Evolutionary conservation across 2,888 invertebrate genomes (phyloP), one percentile per base, ranked within the genome.

Genomic region (Desoria tigrina): DNA sequence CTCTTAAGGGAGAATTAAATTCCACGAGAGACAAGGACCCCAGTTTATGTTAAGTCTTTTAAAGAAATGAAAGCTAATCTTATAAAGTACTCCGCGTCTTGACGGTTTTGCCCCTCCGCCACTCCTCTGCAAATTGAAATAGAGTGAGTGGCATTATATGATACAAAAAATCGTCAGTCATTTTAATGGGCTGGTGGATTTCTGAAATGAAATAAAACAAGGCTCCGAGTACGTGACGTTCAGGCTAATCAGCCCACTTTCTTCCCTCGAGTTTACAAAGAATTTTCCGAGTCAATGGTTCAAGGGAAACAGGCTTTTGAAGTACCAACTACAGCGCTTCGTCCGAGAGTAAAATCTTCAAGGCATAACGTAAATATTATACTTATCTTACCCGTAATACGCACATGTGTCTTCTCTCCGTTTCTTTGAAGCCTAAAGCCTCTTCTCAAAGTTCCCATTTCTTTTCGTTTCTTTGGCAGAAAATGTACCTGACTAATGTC

Each of bases 311-410:
- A 45, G 45, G 4, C 51, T 51, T 51, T 51, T 51, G 51, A 51
- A 51, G 51, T 27, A 21, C 21, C 16, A 14, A 14, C 55, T 6
- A 51, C 51, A 23, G 16, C 26, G 3, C 51, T 16, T n/a, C 49
- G 11, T n/a, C 49, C 21, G n/a, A 7, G 16, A 18, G 27, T 3
- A 21, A 55, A 26, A 27, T 55, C 55, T 26, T 28, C 26, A 55
- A 55, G 55, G 26, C 37, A 45, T 27, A 55, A 32, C 28, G 27
- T 55, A 55, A 55, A 55, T 51, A 55, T 55, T 28, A 55, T 55
- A 55, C 55, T 55, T 55, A 27, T 7, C 28, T 11, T 18, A 45
- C 6, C 16, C 6, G 7, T 55, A 6, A 55, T 55, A 32, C 32
- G 32, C 55, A 28, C n/a, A 16, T 55, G 23, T 55, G 24, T 51